phyloP scores from a whole-genome alignment of 92 coral and sea anemone species.

The Zoanthus gigantus region DNA sequence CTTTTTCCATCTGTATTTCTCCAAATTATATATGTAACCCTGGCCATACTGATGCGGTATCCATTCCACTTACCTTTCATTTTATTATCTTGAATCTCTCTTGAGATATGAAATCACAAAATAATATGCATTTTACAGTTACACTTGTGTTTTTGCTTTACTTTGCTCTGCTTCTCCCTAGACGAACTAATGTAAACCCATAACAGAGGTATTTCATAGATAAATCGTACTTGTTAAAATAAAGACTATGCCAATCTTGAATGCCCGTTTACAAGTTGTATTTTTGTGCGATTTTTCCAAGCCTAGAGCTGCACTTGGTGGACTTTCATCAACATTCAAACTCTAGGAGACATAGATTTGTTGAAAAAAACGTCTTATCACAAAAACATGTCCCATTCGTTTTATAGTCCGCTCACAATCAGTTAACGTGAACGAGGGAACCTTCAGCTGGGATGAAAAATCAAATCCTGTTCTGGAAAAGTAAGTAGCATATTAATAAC shows the following conservation, averaged over 20 bases:
- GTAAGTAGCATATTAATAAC: conserved; percentile 53
- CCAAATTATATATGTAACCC: no score
- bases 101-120: no score
- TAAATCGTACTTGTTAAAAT: not conserved
- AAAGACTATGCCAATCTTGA: not conserved
- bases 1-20: no score
- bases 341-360: no score
- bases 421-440: conserved; percentile 74
- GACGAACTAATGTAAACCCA: not conserved
- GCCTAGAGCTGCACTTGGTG: not conserved
- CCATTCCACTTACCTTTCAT: no score
- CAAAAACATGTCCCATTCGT: not conserved
- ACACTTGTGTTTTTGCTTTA: not conserved
- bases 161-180: not conserved
- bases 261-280: not conserved
- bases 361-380: no score
- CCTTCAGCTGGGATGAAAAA: conserved; percentile 82
- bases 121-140: not conserved
- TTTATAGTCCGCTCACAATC: conserved; percentile 54
- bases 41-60: no score
- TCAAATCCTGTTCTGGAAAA: conserved; percentile 75
- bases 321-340: not conserved
- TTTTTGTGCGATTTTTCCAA: not conserved
- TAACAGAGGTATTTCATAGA: not conserved
- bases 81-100: no score